Base-by-base conservation (phyloP, 1,140 invertebrate species). In the Drosophila sucinea region DNA sequence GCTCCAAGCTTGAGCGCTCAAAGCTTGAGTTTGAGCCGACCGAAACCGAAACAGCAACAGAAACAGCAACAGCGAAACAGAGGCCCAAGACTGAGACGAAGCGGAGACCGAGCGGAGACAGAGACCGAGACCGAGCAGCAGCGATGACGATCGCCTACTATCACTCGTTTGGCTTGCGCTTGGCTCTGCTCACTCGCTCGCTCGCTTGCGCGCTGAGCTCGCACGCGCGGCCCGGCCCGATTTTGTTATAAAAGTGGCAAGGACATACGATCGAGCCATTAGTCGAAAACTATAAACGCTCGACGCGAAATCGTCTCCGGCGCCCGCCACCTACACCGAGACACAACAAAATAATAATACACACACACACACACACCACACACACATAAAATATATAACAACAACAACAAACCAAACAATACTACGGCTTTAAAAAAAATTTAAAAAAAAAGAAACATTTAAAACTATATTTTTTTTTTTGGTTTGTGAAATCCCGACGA, bases 181-280 rank as follows among this genome's bases (percentile, higher is more conserved):
- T 51, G 23, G 44, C 65, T 72, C 71, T 80, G 79, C 83, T 90
- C 87, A 82, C 70, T 79, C 81, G 86, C 73, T 83, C 73, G 72
- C 60, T 77, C 73, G 73, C 73, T 68, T 82, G 81, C 72, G 79
- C 77, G 77, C 81, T 77, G 73, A 75, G 75, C 79, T 79, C 82
- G 71, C 56, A 35, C 56, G 56, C 56, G 68, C 69, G 73, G 69
- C 61, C 66, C 75, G 71, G 63, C 72, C 67, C 78, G 70, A 77
- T 86, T 74, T 91, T 84, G 81, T 90, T 91, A 91, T 91, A 91
- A 91, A 91, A 91, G 90, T 91, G 90, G 90, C 90, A 91, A 91
- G 90, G 90, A 91, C 90, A 91, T 91, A 91, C 85, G 78, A 71
- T 90, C 75, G 84, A 86, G 83, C 77, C 90, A 91, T 91, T 91